Evolutionary conservation across 2,113 vertebrate species (phyloP).

Genomic region (Alligator sinensis): DNA sequence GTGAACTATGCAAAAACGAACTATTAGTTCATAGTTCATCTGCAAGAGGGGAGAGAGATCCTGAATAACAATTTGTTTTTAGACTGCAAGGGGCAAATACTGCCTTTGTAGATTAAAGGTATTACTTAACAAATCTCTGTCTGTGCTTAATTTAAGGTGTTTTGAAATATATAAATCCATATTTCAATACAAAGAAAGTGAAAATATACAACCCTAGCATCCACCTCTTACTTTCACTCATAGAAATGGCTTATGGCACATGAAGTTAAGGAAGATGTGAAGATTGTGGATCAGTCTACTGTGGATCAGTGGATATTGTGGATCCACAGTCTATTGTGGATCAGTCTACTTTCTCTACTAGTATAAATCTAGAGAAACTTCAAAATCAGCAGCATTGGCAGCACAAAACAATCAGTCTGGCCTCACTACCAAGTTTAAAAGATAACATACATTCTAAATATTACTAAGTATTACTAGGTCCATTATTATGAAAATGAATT

Average conservation of each 20-base stretch:
- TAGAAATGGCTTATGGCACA: background rate
- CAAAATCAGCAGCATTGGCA: background rate
- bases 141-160: background rate
- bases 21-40: constrained; percentile 79
- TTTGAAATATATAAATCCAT: background rate
- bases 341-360: background rate
- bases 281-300: background rate
- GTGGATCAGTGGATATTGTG: no score
- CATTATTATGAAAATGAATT: background rate
- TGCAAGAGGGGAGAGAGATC: constrained; percentile 67
- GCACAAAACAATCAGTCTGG: background rate
- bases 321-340: no score
- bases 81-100: constrained; percentile 69
- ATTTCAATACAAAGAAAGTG: background rate
- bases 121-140: background rate
- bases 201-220: background rate
- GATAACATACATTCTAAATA: background rate
- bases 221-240: background rate
- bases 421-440: background rate
- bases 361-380: background rate
- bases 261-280: background rate
- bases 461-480: background rate
- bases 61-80: constrained; percentile 66
- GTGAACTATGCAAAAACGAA: constrained; percentile 75
- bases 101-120: constrained; percentile 29